Conservation (phyloP, 2,888 invertebrate genomes). For the Bombylius major region DNA sequence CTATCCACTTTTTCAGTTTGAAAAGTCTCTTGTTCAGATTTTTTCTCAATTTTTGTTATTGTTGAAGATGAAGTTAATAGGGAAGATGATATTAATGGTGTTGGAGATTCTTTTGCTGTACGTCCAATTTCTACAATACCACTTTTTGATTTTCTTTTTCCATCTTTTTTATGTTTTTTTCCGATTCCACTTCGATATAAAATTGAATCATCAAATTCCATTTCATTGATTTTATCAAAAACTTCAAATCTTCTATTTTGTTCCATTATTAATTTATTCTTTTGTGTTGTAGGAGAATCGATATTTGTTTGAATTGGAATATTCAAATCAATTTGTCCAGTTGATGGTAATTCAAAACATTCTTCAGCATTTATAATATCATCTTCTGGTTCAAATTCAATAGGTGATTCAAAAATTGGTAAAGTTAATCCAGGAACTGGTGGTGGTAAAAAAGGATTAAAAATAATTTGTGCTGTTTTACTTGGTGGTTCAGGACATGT, state of each 20-base stretch:
- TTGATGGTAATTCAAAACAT: conserved; percentile 57
- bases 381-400: conserved; percentile 36
- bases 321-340: conserved; percentile 40
- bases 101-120: not conserved
- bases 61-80: not conserved
- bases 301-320: conserved; percentile 33
- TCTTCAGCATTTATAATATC: conserved; percentile 54
- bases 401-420: conserved; percentile 25
- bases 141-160: conserved; percentile 19
- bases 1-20: conserved; percentile 5
- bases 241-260: conserved; percentile 45
- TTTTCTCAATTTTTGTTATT: conserved; percentile 5
- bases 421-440: conserved; percentile 26
- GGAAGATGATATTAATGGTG: not conserved
- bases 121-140: conserved; percentile 35
- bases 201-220: conserved; percentile 58
- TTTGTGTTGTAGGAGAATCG: conserved; percentile 26
- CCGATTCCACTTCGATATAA: conserved; percentile 47
- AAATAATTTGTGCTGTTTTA: conserved; percentile 27
- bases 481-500: conserved; percentile 52
- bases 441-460: conserved; percentile 31
- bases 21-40: not conserved
- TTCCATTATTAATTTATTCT: conserved; percentile 14
- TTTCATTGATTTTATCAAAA: conserved; percentile 58
- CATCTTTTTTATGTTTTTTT: conserved; percentile 20